Evolutionary conservation across 2,888 invertebrate genomes (phyloP), one percentile per base, ranked within the genome.

Genomic region (Yponomeuta malinellus): DNA sequence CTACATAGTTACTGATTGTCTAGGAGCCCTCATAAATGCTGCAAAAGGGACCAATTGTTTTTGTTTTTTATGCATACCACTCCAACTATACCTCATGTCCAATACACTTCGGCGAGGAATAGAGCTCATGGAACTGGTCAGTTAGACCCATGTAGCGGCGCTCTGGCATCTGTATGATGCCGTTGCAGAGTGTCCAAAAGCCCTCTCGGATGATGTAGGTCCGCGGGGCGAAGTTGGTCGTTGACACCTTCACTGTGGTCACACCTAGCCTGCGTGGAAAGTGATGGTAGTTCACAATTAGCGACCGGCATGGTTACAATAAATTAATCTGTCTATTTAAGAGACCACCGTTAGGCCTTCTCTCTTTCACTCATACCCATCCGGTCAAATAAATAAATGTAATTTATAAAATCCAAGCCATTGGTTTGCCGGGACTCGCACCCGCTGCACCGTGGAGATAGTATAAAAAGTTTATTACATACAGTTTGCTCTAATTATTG

Each of bases 191-290:
- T 1, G 79, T 80, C 91, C 91, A 91, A 52, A 74, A 74, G 0
- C 86, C 86, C 52, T 90, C 86, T 0, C 89, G 81, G 48, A 91
- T 82, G 48, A 90, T 77, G 75, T 90, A 91, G 1, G 80, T 78
- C 1, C 85, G 81, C 1, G 85, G 81, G 1, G 76, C 66, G 68
- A 80, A 81, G 69, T 74, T 81, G 29, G 82, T 71, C 0, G 83
- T 82, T 0, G 81, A 77, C 48, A 90, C 87, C 0, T 83, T 83
- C 64, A 89, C 76, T 2, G 81, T 82, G 6, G 90, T 78, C 15
- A 87, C 80, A 2, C 90, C 91, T 2, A 77, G 81, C 73, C 91
- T 91, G 76, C 2, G 59, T 59, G 12, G 10, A 59, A 15, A 59
- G 12, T 12, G 52, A 52, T 52, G 12, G 2, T 10, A 12, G 23